Conservation (phyloP, 1,140 invertebrate species). For the Drosophila lacteicornis region DNA sequence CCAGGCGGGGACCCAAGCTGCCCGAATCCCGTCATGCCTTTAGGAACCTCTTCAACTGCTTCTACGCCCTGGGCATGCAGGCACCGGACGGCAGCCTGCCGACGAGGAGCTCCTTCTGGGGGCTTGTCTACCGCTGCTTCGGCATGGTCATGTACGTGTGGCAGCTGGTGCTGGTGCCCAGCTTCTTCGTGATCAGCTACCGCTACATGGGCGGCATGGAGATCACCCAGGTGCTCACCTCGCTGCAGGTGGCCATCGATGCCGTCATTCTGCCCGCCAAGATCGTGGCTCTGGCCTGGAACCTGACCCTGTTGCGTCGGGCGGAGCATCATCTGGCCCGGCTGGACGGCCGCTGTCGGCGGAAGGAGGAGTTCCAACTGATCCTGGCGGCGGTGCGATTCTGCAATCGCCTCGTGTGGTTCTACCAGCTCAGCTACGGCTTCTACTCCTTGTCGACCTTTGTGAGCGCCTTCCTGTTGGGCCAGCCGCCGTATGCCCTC, state of each 20-base stretch:
- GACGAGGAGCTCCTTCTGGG: conserved; percentile 13
- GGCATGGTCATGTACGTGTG: conserved; percentile 38
- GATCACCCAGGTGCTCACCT: conserved; percentile 58
- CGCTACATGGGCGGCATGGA: conserved; percentile 41
- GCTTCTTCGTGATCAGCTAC: conserved; percentile 54
- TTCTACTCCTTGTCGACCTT: conserved; percentile 56
- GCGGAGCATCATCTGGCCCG: conserved; percentile 32
- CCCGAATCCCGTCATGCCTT: conserved; percentile 35
- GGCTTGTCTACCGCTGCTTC: conserved; percentile 18
- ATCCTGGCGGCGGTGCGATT: conserved; percentile 21
- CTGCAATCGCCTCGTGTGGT: conserved; percentile 52
- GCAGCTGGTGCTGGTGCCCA: conserved; percentile 45
- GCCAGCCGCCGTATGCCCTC: conserved; percentile 54
- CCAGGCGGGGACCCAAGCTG: not conserved
- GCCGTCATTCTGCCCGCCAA: conserved; percentile 53
- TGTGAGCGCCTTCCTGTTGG: conserved; percentile 40
- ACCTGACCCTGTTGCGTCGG: conserved; percentile 27
- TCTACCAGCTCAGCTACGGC: conserved; percentile 51
- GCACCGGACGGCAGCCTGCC: conserved; percentile 41
- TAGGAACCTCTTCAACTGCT: conserved; percentile 41
- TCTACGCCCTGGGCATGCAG: conserved; percentile 46
- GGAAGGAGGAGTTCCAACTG: conserved; percentile 15
- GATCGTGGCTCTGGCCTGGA: conserved; percentile 46
- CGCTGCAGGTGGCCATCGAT: conserved; percentile 60
- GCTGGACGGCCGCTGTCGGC: conserved; percentile 41